These are phyloP conservation scores for Cladorhizidae sp. DNA, from an alignment of 37 sponge, comb jelly and placozoan genomes.

Conservation along the genomic window DNA sequence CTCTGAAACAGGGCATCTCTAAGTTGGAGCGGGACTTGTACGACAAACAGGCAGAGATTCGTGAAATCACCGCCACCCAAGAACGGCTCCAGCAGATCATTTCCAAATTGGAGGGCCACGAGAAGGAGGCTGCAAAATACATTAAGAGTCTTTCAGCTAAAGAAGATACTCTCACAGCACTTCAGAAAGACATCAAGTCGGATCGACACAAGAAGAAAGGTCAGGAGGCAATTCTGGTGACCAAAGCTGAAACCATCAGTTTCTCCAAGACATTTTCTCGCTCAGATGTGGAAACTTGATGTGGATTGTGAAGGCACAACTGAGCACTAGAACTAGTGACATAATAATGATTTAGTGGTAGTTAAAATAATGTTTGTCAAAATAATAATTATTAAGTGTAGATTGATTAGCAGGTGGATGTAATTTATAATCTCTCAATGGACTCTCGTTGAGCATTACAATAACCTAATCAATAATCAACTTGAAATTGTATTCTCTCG, in stretches of 20 bases:
- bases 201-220: slow-evolving; percentile 43
- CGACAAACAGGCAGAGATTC: slow-evolving; percentile 78
- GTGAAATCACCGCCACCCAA: slow-evolving; percentile 74
- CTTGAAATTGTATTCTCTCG: too few relatives aligned
- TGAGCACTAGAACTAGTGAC: too few relatives aligned
- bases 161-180: slow-evolving; percentile 75
- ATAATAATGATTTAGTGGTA: too few relatives aligned
- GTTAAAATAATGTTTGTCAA: too few relatives aligned
- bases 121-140: slow-evolving; percentile 84
- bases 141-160: slow-evolving; percentile 69
- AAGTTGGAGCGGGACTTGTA: slow-evolving; percentile 22
- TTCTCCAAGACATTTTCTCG: too few relatives aligned
- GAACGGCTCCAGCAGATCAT: slow-evolving; percentile 73
- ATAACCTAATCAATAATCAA: too few relatives aligned
- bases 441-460: too few relatives aligned
- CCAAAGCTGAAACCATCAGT: background rate
- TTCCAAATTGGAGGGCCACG: slow-evolving; percentile 52
- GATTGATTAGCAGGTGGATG: too few relatives aligned
- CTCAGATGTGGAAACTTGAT: too few relatives aligned
- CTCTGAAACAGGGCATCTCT: slow-evolving; percentile 18
- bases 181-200: slow-evolving; percentile 57
- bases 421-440: too few relatives aligned
- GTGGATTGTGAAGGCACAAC: too few relatives aligned
- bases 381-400: too few relatives aligned
- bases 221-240: background rate